Conservation (phyloP, 2,797 vertebrate genomes). For the Premnoplex brunnescens region DNA sequence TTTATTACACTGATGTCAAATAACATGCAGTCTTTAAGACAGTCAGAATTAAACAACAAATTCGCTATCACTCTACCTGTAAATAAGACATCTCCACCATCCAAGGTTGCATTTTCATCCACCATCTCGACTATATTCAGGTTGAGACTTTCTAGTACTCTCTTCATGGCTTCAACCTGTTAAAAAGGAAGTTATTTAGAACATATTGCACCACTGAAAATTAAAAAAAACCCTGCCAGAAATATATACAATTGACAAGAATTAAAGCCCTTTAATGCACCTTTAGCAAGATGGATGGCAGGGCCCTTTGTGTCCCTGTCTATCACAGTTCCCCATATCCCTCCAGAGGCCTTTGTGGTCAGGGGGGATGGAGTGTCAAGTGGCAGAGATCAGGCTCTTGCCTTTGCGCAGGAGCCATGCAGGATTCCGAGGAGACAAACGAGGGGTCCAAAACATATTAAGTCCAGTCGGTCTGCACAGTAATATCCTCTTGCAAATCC, state of each 20-base stretch:
- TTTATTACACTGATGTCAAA: neutral
- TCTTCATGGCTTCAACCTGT: conserved; percentile 88
- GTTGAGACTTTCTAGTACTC: conserved; percentile 83
- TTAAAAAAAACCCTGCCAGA: neutral
- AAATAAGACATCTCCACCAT: conserved; percentile 97
- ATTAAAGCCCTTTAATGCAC: neutral
- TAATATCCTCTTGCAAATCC: neutral
- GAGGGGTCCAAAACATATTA: neutral
- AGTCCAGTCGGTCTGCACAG: neutral
- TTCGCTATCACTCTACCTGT: conserved; percentile 82
- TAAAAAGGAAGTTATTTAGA: conserved; percentile 28
- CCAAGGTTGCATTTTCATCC: conserved; percentile 91
- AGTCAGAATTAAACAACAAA: neutral
- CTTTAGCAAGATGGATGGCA: neutral
- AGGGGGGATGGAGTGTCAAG: neutral
- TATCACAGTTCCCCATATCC: neutral
- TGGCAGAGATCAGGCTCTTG: neutral
- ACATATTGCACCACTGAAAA: neutral
- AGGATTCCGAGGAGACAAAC: neutral
- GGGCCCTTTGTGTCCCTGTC: neutral
- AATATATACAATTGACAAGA: neutral
- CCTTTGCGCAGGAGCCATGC: neutral
- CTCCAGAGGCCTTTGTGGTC: neutral
- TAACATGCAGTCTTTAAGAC: neutral
- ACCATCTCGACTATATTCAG: conserved; percentile 94